Evolutionary conservation across 37 sponge, comb jelly and placozoan species (phyloP), one percentile per base, ranked within the genome.

Genomic region (Bolinopsis microptera): DNA sequence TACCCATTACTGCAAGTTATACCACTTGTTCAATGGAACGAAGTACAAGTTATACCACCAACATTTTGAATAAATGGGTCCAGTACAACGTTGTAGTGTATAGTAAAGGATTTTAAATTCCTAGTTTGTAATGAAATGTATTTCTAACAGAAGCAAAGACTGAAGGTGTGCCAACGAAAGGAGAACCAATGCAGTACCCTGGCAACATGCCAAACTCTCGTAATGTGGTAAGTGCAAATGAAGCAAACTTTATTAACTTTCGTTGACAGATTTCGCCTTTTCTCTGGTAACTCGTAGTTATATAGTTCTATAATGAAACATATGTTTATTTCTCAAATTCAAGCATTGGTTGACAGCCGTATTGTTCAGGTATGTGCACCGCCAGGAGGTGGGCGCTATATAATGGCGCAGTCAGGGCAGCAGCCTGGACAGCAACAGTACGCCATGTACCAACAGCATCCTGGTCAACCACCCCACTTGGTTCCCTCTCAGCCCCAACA

Each of bases 131-230:
- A 48, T 48, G 13, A 48, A 48, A 28, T 70, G 74, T 3, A 9
- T n/a, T 24, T 70, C 1, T 77, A 34, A 32, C 80, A 77, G 80
- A 77, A 32, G 33, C 80, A 34, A 77, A 77, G 33, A 77, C 80
- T 0, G 80, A 77, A 32, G 80, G 36, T 5, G 33, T 77, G 3
- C 80, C 80, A 1, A 33, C 80, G 5, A 77, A 77, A 35, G 37
- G 9, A 16, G 80, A 77, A 13, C 80, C 22, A 33, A 32, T 35
- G 35, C n/a, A n/a, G n/a, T 77, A 32, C 33, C 33, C 37, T 9
- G 80, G 80, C 2, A 77, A 77, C 80, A 32, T 77, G 80, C 33
- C 34, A 77, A 32, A 27, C 0, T 77, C 80, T 18, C 80, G 80
- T 1, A 77, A 77, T 32, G 33, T 77, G 34, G 80, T 77, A 32